Evolutionary conservation across 2,797 vertebrate genomes (phyloP), one percentile per base, ranked within the genome.

Genomic region (Chrosomus eos): DNA sequence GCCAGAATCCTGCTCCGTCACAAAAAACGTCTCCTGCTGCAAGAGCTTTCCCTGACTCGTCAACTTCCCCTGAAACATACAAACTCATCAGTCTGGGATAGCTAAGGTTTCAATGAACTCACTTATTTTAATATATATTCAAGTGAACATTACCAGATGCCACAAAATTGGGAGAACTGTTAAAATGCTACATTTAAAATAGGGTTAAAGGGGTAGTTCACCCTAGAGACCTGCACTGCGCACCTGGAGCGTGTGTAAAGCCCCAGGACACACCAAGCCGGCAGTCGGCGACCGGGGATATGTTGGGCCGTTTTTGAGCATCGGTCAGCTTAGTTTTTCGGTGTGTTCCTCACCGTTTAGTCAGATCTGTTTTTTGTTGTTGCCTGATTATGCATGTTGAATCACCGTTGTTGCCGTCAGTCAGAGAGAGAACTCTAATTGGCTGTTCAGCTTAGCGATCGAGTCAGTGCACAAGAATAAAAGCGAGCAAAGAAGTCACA

Each of bases 11-110:
- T 98, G 96, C 93, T 99, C 98, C 0, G 95, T 97, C 83, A 99
- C 98, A 0, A 97, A 99, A 95, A 99, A 99, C 0, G 98, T 99
- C 89, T 99, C 98, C 94, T 99, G 98, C 93, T 99, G 98, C 84
- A 99, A 95, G 88, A 99, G 96, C 88, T 98, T 99, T 58, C 98
- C 98, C 93, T 99, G 98, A 88, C 95, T 96, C 0, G 96, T 98
- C 92, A 99, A 94, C 78, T 99, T 99, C 58, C 98, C 98, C 98
- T 99, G 93, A 68, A 26, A 51, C 55, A 76, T 28, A 45, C 45
- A 81, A 31, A 5, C 19, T 58, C 60, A 48, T 51, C 66, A 74
- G 48, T 79, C 38, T 28, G 40, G 48, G 10, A 55, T 68, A 21
- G 16, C 21, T 5, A 3, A 28, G 19, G 53, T 60, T 26, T 26